A percentile compares a stretch with the other conserved stretches of the same genome.
phyloP scores from a whole-genome alignment of 2,797 vertebrate genomes.

The Enteromius mattozi region DNA sequence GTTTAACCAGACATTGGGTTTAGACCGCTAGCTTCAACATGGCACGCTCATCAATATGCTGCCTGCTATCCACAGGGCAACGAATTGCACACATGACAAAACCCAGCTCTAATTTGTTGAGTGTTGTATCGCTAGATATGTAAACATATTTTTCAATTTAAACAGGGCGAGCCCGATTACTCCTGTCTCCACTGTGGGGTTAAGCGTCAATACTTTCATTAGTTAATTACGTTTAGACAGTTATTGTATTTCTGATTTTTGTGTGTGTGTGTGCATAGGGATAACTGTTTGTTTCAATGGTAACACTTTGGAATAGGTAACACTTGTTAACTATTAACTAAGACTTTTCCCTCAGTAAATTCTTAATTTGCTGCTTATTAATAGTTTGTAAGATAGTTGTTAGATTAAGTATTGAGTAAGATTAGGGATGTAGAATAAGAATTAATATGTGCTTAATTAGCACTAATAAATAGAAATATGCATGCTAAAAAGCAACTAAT shows the following conservation, averaged over 20 bases:
- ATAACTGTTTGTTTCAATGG: neutral
- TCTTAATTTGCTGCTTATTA: too few relatives aligned
- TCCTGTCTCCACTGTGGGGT: neutral
- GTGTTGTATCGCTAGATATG: slow-evolving; percentile 15
- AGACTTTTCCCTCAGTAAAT: too few relatives aligned
- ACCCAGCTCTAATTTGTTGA: slow-evolving; percentile 25
- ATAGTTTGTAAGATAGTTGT: too few relatives aligned
- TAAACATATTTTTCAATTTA: slow-evolving; percentile 37
- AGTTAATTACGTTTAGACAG: slow-evolving; percentile 17
- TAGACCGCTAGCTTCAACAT: slow-evolving; percentile 43
- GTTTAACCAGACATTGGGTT: slow-evolving; percentile 40
- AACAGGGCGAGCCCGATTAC: slow-evolving; percentile 11
- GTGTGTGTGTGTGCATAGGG: neutral
- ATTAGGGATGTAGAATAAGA: too few relatives aligned
- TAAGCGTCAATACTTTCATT: slow-evolving; percentile 32
- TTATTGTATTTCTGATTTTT: slow-evolving; percentile 22
- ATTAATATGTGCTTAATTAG: too few relatives aligned
- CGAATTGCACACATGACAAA: slow-evolving; percentile 6
- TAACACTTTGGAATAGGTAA: too few relatives aligned
- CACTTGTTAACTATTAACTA: too few relatives aligned
- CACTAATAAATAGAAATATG: too few relatives aligned
- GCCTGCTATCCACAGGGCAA: slow-evolving; percentile 26
- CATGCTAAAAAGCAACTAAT: too few relatives aligned
- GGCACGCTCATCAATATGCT: slow-evolving; percentile 50
- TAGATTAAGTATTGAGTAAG: too few relatives aligned